Base-by-base conservation (phyloP, 2,113 vertebrate species). In the Halcyon senegalensis region DNA sequence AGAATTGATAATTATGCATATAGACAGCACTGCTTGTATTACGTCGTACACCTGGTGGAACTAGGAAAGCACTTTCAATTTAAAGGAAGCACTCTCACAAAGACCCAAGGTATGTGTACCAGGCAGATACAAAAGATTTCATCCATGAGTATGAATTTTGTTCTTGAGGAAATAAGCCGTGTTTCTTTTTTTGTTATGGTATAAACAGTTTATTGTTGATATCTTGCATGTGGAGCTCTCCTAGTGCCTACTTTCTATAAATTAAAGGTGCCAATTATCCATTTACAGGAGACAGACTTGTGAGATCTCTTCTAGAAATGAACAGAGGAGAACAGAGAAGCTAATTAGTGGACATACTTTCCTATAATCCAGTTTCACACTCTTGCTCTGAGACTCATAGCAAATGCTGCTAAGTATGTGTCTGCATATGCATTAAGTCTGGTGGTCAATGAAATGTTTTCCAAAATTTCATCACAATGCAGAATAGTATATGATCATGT, bases 1-100 rank as follows among this genome's bases (percentile, higher is more conserved):
- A 96, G 77, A 12, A 13, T 51, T 96, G 91, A 97, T 97, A 97
- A 97, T 97, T 98, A 97, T 55, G 60, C 15, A 10, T 77, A 73
- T n/a, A 93, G 97, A 93, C 93, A 96, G 68, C 3, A 1, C 60
- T 92, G 27, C 77, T 96, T 90, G 12, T 76, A 74, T 94, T 93
- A 84, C 33, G 30, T 80, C 77, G 74, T 77, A 80, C 5, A 58
- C 30, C 48, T 83, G 87, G 74, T 60, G 67, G 73, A 87, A 87
- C 17, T 4, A 56, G 60, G 62, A 94, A 87, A 90, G 89, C 60
- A 88, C 78, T 96, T 94, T 87, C 87, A n/a, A 93, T 97, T 96
- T 96, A 95, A 94, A 92, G 85, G 85, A 95, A 92, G 50, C 35
- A 90, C 64, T 21, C 19, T 48, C 43, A 11, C 25, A 46, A 78